phyloP scores from a whole-genome alignment of 2,113 vertebrate species.

The Rhadina sibilatrix region DNA sequence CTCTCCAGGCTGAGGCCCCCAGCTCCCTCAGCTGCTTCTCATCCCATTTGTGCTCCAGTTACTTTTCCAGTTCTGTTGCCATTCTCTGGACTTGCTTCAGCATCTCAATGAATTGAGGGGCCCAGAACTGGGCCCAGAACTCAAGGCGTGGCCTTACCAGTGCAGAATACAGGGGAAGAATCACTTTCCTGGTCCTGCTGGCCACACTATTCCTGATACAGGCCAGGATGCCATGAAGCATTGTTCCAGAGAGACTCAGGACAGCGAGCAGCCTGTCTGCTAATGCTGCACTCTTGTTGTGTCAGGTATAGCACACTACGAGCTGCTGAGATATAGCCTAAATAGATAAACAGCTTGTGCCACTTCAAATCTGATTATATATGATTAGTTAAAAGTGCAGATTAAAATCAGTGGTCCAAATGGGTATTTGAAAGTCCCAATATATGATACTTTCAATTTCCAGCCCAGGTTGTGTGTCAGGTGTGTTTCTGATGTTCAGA shows the following conservation, averaged over 20 bases:
- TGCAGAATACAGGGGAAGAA: not conserved
- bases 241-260: not conserved
- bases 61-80: not conserved
- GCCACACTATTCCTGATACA: not conserved
- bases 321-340: not conserved
- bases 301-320: fast-evolving
- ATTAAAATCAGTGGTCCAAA: not conserved
- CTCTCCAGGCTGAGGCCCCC: not conserved
- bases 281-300: not conserved
- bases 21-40: not conserved
- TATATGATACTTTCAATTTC: not conserved
- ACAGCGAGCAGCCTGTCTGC: not conserved
- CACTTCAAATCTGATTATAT: not conserved
- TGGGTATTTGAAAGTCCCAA: not conserved
- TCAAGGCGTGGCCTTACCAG: not conserved
- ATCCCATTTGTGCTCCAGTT: not conserved
- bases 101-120: not conserved
- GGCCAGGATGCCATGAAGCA: not conserved
- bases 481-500: not conserved
- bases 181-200: not conserved
- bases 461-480: not conserved
- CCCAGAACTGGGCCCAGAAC: not conserved
- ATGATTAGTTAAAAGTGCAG: not conserved
- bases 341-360: not conserved
- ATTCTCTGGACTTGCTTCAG: not conserved